Conservation (phyloP, 92 coral and sea anemone genomes). For the Zoanthus solanderi region DNA sequence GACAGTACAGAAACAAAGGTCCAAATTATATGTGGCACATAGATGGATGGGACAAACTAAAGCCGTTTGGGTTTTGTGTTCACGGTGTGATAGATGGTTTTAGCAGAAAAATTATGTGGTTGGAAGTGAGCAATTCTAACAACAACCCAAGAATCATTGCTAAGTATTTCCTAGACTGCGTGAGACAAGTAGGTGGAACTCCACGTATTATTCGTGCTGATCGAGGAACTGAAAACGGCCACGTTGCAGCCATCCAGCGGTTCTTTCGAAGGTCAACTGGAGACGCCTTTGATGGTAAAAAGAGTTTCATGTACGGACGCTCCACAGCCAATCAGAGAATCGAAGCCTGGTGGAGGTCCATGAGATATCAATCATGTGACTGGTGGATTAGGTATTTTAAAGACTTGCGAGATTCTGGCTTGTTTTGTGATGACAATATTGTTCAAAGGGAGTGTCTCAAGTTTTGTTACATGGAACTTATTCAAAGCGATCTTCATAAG, state of each 20-base stretch:
- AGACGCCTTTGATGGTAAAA: constrained; percentile 36
- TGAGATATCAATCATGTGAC: too few relatives aligned
- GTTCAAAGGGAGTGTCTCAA: constrained; percentile 60
- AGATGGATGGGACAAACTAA: too few relatives aligned
- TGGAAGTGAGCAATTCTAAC: constrained; percentile 46
- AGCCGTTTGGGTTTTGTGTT: too few relatives aligned
- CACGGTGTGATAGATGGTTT: constrained; percentile 12
- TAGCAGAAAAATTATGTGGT: not conserved
- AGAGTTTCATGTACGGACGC: constrained; percentile 11
- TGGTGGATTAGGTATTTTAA: too few relatives aligned
- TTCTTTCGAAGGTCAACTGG: not conserved
- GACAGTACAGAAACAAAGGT: constrained; percentile 12
- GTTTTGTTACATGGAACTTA: constrained; percentile 62
- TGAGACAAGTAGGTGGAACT: too few relatives aligned
- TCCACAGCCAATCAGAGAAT: constrained; percentile 49
- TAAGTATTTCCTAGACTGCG: not conserved
- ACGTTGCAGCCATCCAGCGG: too few relatives aligned
- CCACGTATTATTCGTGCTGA: too few relatives aligned
- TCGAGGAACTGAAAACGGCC: too few relatives aligned
- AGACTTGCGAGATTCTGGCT: constrained; percentile 52
- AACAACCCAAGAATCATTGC: constrained; percentile 50
- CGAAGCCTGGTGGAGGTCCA: too few relatives aligned
- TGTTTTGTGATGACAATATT: constrained; percentile 57
- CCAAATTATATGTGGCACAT: too few relatives aligned
- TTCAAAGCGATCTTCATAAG: constrained; percentile 31